phyloP scores from a whole-genome alignment of 2,797 vertebrate species.

The Natrix natrix region DNA sequence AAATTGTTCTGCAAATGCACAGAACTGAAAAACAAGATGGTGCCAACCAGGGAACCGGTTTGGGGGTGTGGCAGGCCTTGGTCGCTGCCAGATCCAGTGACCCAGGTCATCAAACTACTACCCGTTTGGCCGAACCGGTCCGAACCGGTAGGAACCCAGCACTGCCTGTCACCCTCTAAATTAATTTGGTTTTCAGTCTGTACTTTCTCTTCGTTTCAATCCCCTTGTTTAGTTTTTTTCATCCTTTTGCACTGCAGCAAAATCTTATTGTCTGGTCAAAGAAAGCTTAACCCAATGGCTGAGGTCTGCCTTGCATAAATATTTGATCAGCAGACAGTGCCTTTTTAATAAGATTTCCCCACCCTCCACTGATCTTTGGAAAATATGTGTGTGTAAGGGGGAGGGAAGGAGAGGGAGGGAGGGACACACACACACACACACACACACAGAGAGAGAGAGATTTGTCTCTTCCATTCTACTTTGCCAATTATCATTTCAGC shows the following conservation, averaged over 20 bases:
- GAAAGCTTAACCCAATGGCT: constrained; percentile 31
- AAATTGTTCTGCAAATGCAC: too few species aligned
- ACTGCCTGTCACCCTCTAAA: background rate
- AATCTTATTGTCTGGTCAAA: constrained; percentile 9
- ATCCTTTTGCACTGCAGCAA: constrained; percentile 7
- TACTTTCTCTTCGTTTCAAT: background rate
- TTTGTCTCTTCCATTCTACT: background rate
- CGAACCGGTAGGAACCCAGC: too few species aligned
- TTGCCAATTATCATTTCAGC: constrained; percentile 22
- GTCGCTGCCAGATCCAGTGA: too few species aligned
- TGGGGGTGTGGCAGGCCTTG: too few species aligned
- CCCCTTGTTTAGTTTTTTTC: constrained; percentile 1
- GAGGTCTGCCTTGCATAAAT: background rate
- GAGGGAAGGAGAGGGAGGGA: too few species aligned
- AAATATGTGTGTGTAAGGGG: background rate
- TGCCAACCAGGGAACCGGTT: too few species aligned
- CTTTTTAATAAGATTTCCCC: constrained; percentile 9
- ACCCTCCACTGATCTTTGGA: background rate
- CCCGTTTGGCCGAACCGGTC: too few species aligned
- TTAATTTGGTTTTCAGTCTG: background rate
- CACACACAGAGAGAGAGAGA: too few species aligned
- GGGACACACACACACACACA: too few species aligned
- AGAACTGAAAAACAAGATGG: too few species aligned
- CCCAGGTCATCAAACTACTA: too few species aligned
- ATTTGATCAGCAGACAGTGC: constrained; percentile 43